Percentiles rank a stretch among this genome's conserved stretches.
Conservation (phyloP, 1,140 invertebrate genomes). For the Nasonia giraulti region DNA sequence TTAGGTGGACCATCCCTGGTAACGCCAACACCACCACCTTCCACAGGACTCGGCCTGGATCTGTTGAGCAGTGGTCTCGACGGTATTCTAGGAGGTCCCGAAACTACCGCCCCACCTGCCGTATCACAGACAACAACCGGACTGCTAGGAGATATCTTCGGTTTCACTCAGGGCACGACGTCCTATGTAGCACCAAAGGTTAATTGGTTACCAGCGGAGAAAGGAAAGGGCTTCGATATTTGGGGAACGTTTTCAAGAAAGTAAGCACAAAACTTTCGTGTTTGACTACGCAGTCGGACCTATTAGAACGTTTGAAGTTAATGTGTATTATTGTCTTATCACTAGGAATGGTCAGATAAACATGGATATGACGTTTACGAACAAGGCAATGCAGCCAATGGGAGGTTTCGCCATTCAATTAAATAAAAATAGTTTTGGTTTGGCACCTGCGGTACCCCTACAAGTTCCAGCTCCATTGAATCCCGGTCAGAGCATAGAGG, state of each 20-base stretch:
- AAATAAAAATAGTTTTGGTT: conserved; percentile 99
- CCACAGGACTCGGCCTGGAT: conserved; percentile 85
- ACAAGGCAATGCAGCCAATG: conserved; percentile 99
- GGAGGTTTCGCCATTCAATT: conserved; percentile 97
- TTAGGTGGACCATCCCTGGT: conserved; percentile 73
- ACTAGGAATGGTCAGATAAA: conserved; percentile 86
- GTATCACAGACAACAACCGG: conserved; percentile 78
- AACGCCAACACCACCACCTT: conserved; percentile 71
- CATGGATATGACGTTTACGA: conserved; percentile 98
- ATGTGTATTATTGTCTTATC: conserved; percentile 16
- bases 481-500: conserved; percentile 89
- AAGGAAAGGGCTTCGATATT: conserved; percentile 98
- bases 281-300: background rate
- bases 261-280: conserved; percentile 63
- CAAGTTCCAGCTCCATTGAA: conserved; percentile 86
- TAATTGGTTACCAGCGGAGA: conserved; percentile 94
- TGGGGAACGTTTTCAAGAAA: conserved; percentile 94
- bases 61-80: conserved; percentile 80
- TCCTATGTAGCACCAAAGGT: conserved; percentile 88
- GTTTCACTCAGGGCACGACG: conserved; percentile 80
- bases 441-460: conserved; percentile 88
- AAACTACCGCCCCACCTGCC: conserved; percentile 69
- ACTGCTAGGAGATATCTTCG: conserved; percentile 93
- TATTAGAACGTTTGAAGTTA: background rate
- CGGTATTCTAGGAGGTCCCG: conserved; percentile 65